Percentiles rank a stretch among this genome's conserved stretches.
These are phyloP conservation scores for Cephus rjabovi DNA, from an alignment of 2,888 invertebrate genomes.

Conservation along the genomic window DNA sequence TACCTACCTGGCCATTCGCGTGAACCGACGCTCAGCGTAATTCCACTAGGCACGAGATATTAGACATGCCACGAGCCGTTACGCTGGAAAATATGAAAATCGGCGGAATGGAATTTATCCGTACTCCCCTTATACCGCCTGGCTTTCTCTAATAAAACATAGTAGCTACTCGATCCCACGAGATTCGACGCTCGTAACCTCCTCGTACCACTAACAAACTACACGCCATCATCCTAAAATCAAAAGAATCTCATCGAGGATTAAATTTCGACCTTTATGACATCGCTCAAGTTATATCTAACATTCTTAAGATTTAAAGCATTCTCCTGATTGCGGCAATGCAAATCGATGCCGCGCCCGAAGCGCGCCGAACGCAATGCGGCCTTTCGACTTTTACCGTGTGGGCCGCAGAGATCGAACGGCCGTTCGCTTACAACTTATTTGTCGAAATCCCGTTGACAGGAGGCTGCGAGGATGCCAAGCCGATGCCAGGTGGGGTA, in stretches of 20 bases:
- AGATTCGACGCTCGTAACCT: not conserved
- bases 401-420: not conserved
- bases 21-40: constrained; percentile 27
- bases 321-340: not conserved
- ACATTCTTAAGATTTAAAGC: not conserved
- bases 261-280: not conserved
- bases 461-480: not conserved
- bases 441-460: not conserved
- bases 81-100: constrained; percentile 25
- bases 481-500: not conserved
- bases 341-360: not conserved
- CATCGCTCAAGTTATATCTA: not conserved
- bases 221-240: not conserved
- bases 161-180: not conserved
- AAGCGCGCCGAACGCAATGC: not conserved
- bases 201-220: not conserved
- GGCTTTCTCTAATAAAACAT: not conserved
- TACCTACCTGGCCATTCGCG: constrained; percentile 13
- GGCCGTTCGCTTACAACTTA: not conserved
- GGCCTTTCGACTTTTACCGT: not conserved
- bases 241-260: not conserved
- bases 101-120: constrained; percentile 26
- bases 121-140: not conserved
- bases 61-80: constrained; percentile 10
- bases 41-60: constrained; percentile 50